Base-by-base conservation (phyloP, 2,888 invertebrate species). In the Rhingia campestris region DNA sequence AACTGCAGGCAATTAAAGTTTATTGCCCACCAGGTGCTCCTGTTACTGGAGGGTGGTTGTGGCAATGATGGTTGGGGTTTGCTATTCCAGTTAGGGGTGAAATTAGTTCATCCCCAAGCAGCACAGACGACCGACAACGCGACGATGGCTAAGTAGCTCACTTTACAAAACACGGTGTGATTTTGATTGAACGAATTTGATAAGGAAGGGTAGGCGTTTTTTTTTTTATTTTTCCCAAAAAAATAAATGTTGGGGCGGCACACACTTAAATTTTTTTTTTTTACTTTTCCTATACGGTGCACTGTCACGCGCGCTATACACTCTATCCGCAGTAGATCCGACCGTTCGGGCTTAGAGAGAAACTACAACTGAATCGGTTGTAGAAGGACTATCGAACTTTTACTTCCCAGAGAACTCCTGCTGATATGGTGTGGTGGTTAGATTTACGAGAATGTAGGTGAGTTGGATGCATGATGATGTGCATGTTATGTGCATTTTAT, bases 351-450 rank as follows among this genome's bases (percentile, higher is more conserved):
- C 39, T 80, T 75, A 74, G 66, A 75, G 84, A 80, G 66, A 84
- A 74, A 84, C 84, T 89, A 89, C 89, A 90, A 90, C 90, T 90
- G 88, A 88, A 86, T 66, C 73, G 84, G 64, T 70, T 47, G 80
- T 64, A 61, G 61, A 64, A 80, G 66, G 74, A 70, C 43, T 73
- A 58, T 7, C 66, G 70, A 75, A 64, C 66, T 37, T 61, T 66
- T 75, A 61, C 84, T 84, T 75, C 74, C 54, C 54, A 54, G 53
- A 74, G 74, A 80, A 53, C 64, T 70, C 59, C 37, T 74, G 54
- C 10, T 43, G 22, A n/a, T 12, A 4, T 49, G 49, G 35, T 56
- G 51, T 1, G 22, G 1, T 53, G 66, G 56, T 35, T 41, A 37
- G 61, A 66, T 70, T 82, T 82, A 54, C 54, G 86, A 86, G 86